Percentiles rank a stretch among this genome's conserved stretches.
Evolutionary conservation across 2,797 vertebrate species (phyloP).

Genomic region (Anas georgica): DNA sequence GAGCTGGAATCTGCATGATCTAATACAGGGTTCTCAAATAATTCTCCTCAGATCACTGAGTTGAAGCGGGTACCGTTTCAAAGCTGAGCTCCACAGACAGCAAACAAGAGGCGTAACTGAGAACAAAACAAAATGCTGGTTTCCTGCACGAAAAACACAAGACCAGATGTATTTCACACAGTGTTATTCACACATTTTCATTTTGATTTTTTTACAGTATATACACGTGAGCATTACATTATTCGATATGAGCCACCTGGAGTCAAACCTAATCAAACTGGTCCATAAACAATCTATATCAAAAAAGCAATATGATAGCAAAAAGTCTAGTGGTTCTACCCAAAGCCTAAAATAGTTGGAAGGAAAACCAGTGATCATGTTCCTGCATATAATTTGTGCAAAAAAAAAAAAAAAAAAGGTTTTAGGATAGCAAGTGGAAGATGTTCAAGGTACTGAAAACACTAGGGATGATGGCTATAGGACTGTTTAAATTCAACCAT

Average conservation of each 20-base stretch:
- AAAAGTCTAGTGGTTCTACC: constrained; percentile 72
- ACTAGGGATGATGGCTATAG: not conserved
- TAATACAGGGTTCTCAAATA: not conserved
- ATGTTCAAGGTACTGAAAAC: constrained; percentile 26
- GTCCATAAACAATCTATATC: constrained; percentile 75
- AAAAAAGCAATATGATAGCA: constrained; percentile 71
- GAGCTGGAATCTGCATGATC: not conserved
- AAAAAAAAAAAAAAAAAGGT: not conserved
- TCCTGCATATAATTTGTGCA: constrained; percentile 54
- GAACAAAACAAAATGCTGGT: not conserved
- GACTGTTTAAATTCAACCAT: constrained; percentile 39
- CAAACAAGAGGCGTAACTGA: not conserved
- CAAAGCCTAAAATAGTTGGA: constrained; percentile 47
- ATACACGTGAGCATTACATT: constrained; percentile 83
- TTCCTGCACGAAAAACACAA: constrained; percentile 81
- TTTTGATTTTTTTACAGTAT: constrained; percentile 84
- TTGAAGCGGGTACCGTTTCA: not conserved
- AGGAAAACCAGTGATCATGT: constrained; percentile 40
- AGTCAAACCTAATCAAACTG: constrained; percentile 77
- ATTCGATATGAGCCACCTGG: constrained; percentile 77
- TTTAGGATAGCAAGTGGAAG: constrained; percentile 46
- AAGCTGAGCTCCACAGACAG: not conserved
- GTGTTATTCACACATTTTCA: constrained; percentile 84
- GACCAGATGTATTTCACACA: constrained; percentile 82
- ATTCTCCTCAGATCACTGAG: not conserved